phyloP scores from a whole-genome alignment of 2,888 invertebrate species.

The Cabera pusaria region DNA sequence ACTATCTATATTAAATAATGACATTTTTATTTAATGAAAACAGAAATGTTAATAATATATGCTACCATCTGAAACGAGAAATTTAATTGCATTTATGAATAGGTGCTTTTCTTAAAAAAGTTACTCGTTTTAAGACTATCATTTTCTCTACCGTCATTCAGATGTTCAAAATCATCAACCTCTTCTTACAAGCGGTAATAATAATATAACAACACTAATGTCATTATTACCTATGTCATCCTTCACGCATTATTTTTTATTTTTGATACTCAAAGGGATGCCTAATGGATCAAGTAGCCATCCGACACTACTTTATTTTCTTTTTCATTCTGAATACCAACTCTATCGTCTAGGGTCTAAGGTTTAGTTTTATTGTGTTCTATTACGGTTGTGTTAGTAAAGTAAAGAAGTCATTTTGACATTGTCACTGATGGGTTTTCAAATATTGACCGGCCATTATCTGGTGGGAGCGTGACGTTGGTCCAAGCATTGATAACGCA shows the following conservation, averaged over 20 bases:
- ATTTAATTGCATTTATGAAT: too few relatives aligned
- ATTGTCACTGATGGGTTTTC: constrained; percentile 75
- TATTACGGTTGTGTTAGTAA: constrained; percentile 50
- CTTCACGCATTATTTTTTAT: constrained; percentile 51
- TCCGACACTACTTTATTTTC: constrained; percentile 36
- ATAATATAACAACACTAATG: constrained; percentile 42
- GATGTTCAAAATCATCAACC: too few relatives aligned
- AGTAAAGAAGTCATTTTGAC: constrained; percentile 73
- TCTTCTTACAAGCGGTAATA: too few relatives aligned
- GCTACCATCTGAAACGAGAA: too few relatives aligned
- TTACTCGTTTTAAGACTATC: too few relatives aligned
- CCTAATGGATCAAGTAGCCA: constrained; percentile 64
- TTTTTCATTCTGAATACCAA: too few relatives aligned
- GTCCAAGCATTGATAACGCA: constrained; percentile 61
- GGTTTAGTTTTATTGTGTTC: constrained; percentile 30
- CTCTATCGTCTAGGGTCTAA: constrained; percentile 32
- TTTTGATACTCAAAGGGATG: constrained; percentile 56
- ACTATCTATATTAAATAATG: too few relatives aligned
- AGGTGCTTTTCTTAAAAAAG: too few relatives aligned
- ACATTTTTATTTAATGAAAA: too few relatives aligned
- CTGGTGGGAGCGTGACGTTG: constrained; percentile 61
- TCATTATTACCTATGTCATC: constrained; percentile 53
- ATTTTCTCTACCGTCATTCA: too few relatives aligned
- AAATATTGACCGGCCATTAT: constrained; percentile 81
- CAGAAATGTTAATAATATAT: too few relatives aligned